Evolutionary conservation across 2,797 vertebrate genomes (phyloP), one percentile per base, ranked within the genome.

Genomic region (Toxotes lorentzi): DNA sequence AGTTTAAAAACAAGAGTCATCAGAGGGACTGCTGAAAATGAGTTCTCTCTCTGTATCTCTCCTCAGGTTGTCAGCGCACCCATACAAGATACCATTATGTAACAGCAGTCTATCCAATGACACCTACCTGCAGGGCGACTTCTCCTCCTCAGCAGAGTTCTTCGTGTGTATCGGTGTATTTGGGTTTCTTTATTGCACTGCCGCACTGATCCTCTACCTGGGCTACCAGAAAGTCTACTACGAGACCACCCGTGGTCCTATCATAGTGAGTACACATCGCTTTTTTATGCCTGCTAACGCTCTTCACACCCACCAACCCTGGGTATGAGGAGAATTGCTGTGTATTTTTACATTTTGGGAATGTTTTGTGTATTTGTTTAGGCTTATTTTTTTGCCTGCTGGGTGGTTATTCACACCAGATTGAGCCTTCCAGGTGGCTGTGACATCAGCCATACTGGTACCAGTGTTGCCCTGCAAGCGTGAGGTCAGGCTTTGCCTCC

Each of bases 121-220:
- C 0, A 79, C 90, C 40, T 91, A 73, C 89, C 97, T 99, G 73
- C 80, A 95, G 56, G 97, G 97, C 0, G 96, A 99, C 81, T 98
- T 95, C 89, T 98, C 97, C 0, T 97, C 97, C 48, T 97, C 97
- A 0, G 96, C 97, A 0, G 96, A 99, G 89, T 99, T 99, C 89
- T 99, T 96, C 0, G 97, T 99, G 70, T 96, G 95, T 47, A 92
- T 99, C 45, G 97, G 97, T 6, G 97, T 98, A 86, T 97, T 99
- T 81, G 96, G 89, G 35, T 98, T 99, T 93, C 95, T 99, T 14
- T 99, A 98, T 81, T 90, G 97, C 91, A 98, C 96, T 50, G 95
- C 94, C 4, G 96, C 97, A 0, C 91, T 99, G 21, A 80, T 96
- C 75, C 86, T 99, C 47, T 99, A 99, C 91, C 89, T 99, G 87